phyloP scores from a whole-genome alignment of 2,888 invertebrate genomes.

The Nycteola revayana region DNA sequence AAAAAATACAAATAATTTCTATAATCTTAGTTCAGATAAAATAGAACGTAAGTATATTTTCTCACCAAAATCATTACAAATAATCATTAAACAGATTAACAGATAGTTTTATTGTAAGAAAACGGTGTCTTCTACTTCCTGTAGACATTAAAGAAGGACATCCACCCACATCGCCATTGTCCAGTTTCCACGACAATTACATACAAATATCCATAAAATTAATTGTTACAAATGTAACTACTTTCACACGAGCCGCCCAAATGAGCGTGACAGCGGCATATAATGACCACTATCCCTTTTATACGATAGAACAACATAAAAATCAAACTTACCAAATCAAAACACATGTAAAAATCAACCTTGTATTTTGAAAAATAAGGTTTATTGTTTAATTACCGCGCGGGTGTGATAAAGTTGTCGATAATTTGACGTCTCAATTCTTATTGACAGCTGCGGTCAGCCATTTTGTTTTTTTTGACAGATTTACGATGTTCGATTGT shows the following conservation, averaged over 20 bases:
- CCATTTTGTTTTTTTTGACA: constrained; percentile 55
- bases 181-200: constrained; percentile 69
- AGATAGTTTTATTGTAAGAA: too few species aligned
- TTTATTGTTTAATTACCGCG: too few species aligned
- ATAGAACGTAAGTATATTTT: too few species aligned
- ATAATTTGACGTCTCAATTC: constrained; percentile 60
- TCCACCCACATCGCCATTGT: constrained; percentile 53
- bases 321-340: background rate
- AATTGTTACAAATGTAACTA: constrained; percentile 60
- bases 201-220: constrained; percentile 68
- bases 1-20: too few species aligned
- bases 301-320: constrained; percentile 27
- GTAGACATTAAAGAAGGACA: constrained; percentile 13
- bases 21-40: too few species aligned
- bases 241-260: constrained; percentile 61
- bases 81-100: background rate
- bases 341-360: constrained; percentile 18
- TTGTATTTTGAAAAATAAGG: constrained; percentile 10
- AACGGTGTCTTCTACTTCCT: too few species aligned
- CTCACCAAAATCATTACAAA: too few species aligned
- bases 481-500: constrained; percentile 46
- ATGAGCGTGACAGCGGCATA: constrained; percentile 54
- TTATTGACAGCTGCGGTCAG: constrained; percentile 73
- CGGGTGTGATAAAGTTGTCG: constrained; percentile 22
- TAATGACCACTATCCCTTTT: constrained; percentile 62